Evolutionary conservation across 2,888 invertebrate species (phyloP).

Genomic region (Allophyes oxyacanthae): DNA sequence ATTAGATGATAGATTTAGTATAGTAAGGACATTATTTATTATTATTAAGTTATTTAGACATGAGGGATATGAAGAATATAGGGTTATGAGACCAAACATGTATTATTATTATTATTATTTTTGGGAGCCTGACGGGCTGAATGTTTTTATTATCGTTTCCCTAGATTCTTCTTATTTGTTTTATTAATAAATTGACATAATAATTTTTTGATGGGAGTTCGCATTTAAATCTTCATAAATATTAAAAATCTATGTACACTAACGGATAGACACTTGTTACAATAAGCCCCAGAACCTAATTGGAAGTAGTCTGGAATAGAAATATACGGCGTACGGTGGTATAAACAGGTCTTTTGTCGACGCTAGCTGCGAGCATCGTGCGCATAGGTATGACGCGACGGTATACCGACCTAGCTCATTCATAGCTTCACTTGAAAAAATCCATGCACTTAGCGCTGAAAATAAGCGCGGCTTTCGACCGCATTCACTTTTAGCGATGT

Average conservation of each 20-base stretch:
- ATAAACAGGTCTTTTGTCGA: conserved; percentile 49
- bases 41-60: no score
- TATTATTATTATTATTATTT: no score
- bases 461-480: conserved; percentile 89
- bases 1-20: no score
- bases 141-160: no score
- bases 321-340: conserved; percentile 22
- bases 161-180: no score
- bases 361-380: conserved; percentile 22
- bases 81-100: no score
- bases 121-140: no score
- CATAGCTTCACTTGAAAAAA: conserved; percentile 86
- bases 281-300: conserved; percentile 20
- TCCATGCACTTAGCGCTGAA: conserved; percentile 88
- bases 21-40: no score
- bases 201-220: no score
- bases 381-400: conserved; percentile 38
- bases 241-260: not conserved
- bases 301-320: conserved; percentile 33
- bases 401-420: conserved; percentile 65
- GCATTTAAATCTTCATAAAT: not conserved
- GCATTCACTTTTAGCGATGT: conserved; percentile 89
- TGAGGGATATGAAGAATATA: no score
- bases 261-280: conserved; percentile 13
- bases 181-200: no score